These are phyloP conservation scores for Timema podura DNA, from an alignment of 2,888 invertebrate species.

Conservation along the genomic window DNA sequence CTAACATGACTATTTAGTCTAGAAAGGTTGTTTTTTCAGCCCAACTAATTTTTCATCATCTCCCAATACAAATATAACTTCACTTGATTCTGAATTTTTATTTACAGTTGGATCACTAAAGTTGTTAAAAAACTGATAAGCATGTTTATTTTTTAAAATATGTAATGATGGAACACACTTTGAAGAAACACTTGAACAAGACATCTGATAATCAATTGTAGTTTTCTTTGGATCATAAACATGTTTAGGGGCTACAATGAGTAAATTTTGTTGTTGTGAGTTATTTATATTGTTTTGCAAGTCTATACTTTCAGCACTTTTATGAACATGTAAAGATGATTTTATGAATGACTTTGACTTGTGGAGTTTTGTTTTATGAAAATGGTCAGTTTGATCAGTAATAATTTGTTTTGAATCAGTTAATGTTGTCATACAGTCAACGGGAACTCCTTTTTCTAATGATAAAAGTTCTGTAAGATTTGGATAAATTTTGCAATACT, in stretches of 20 bases:
- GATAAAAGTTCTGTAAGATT: conserved; percentile 1
- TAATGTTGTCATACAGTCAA: too few species aligned
- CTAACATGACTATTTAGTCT: conserved; percentile 15
- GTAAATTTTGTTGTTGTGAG: too few species aligned
- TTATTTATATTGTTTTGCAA: too few species aligned
- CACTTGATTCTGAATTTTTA: background rate
- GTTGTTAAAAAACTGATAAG: background rate
- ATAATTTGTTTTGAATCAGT: too few species aligned
- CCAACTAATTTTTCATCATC: conserved; percentile 20
- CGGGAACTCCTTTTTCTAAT: background rate
- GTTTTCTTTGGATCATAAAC: background rate
- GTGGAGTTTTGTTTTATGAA: too few species aligned
- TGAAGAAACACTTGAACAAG: background rate
- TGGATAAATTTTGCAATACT: conserved; percentile 11
- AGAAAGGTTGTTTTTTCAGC: conserved; percentile 9
- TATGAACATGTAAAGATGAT: too few species aligned
- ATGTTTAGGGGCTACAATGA: background rate
- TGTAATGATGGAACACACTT: conserved; percentile 13
- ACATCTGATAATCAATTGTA: background rate
- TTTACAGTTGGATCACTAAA: conserved; percentile 2
- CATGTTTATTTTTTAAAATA: conserved; percentile 29
- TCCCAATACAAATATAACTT: background rate
- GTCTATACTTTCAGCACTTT: too few species aligned
- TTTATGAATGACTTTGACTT: too few species aligned
- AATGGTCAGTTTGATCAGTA: too few species aligned